Conservation (phyloP, 2,113 vertebrate species). For the Dromas ardeola region DNA sequence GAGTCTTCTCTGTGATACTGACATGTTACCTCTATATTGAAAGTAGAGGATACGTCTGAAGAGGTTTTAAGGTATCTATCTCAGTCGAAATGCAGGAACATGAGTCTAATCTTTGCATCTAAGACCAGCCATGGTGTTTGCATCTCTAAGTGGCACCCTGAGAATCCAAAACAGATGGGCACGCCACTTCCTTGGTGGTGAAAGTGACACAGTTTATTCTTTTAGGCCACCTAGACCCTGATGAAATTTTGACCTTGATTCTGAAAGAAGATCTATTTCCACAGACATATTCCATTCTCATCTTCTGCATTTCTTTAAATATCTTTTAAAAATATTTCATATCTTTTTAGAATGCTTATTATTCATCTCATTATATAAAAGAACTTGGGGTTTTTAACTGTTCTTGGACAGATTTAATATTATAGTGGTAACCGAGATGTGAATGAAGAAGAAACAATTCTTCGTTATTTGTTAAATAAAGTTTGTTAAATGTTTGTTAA, state of each 20-base stretch:
- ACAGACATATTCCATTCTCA: neutral
- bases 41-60: neutral
- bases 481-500: neutral
- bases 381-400: neutral
- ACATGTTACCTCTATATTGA: neutral
- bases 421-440: neutral
- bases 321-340: accelerated
- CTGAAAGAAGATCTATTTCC: neutral
- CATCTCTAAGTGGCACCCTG: neutral
- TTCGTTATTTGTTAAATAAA: neutral
- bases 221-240: neutral
- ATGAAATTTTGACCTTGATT: neutral
- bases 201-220: neutral
- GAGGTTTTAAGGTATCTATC: neutral
- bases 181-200: neutral
- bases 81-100: neutral
- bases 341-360: neutral
- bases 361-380: neutral
- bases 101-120: neutral
- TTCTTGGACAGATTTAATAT: neutral
- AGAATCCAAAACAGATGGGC: neutral
- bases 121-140: neutral
- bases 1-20: neutral
- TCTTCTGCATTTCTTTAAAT: neutral
- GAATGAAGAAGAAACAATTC: neutral